These are phyloP conservation scores for Mesocricetus auratus DNA, from an alignment of 2,113 vertebrate species.

Conservation along the genomic window DNA sequence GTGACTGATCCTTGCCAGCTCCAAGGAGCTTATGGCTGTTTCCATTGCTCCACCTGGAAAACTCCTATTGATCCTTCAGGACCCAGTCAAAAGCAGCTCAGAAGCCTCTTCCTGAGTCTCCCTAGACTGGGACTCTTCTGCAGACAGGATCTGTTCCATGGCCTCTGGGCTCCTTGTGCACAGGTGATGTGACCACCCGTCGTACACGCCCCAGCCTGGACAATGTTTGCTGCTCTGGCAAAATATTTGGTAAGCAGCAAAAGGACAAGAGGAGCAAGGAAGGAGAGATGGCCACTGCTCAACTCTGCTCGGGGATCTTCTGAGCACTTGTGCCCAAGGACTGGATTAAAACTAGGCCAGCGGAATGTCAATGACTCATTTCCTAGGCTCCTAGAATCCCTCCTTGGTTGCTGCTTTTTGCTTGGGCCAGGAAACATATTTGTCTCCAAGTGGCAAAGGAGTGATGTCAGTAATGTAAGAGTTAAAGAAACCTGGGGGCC, in stretches of 20 bases:
- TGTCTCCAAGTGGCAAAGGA: neutral
- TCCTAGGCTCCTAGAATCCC: neutral
- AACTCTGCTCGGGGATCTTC: neutral
- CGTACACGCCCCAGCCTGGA: neutral
- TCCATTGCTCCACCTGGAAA: neutral
- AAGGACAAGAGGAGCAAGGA: neutral
- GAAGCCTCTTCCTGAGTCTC: neutral
- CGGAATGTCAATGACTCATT: neutral
- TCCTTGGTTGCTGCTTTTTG: neutral
- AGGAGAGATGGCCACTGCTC: neutral
- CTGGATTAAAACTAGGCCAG: conserved; percentile 30
- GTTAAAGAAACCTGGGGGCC: neutral
- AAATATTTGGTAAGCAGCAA: neutral
- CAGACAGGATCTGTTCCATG: neutral
- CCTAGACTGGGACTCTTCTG: neutral
- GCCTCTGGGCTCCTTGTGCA: neutral
- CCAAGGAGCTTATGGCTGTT: neutral
- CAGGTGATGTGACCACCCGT: neutral
- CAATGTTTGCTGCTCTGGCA: neutral
- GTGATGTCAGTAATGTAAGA: neutral
- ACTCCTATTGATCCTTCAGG: conserved; percentile 33
- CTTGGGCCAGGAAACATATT: neutral
- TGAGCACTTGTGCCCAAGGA: neutral
- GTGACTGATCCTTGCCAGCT: neutral
- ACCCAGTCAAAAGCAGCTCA: neutral